A percentile compares a stretch with the other conserved stretches of the same genome.
Conservation (phyloP, 1,140 invertebrate species). For the Condylostylus longicornis region DNA sequence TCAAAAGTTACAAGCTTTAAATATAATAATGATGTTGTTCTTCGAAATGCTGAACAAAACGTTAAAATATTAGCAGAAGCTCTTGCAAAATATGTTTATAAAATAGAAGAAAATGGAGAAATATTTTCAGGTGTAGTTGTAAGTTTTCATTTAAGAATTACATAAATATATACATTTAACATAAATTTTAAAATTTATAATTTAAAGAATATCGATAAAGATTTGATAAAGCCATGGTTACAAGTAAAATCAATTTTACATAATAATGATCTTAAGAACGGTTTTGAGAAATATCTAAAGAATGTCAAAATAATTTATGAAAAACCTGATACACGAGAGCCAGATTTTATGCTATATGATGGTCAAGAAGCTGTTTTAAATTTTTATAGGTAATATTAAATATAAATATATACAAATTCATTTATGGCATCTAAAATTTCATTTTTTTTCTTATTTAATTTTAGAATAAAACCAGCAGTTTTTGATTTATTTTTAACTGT, state of each 20-base stretch:
- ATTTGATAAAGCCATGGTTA: constrained; percentile 21
- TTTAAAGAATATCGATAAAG: constrained; percentile 20
- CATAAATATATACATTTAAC: background rate
- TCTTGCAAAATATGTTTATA: constrained; percentile 72
- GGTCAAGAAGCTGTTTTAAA: constrained; percentile 61
- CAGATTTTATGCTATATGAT: constrained; percentile 86
- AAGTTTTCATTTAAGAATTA: constrained; percentile 5
- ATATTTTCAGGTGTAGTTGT: constrained; percentile 23
- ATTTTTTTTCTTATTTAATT: constrained; percentile 30
- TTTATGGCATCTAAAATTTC: background rate
- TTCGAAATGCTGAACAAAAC: constrained; percentile 35
- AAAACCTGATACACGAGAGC: constrained; percentile 68
- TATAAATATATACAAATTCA: too few relatives aligned
- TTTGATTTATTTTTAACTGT: constrained; percentile 91
- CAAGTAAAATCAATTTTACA: constrained; percentile 21
- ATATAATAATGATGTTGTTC: constrained; percentile 25
- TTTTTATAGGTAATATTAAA: constrained; percentile 73
- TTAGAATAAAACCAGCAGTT: constrained; percentile 88
- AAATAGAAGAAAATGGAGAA: constrained; percentile 35
- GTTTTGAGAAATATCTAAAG: constrained; percentile 60
- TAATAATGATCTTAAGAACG: constrained; percentile 40
- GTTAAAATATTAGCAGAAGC: constrained; percentile 66
- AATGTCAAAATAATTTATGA: constrained; percentile 55
- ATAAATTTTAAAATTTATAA: background rate
- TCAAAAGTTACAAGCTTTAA: constrained; percentile 43